phyloP scores from a whole-genome alignment of 2,113 vertebrate species.

The Otocyon megalotis region DNA sequence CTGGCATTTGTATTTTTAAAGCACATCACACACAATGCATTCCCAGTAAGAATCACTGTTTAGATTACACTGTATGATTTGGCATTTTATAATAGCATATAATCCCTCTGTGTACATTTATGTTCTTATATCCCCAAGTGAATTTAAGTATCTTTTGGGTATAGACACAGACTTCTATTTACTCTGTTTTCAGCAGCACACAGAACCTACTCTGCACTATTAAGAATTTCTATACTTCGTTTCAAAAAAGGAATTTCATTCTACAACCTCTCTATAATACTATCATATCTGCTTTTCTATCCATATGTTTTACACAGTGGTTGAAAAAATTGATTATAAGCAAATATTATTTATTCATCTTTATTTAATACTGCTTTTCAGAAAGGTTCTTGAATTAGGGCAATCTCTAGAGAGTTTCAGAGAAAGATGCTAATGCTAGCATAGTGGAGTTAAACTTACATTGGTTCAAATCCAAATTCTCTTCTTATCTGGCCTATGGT shows the following conservation, averaged over 20 bases:
- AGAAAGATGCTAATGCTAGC: neutral
- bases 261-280: neutral
- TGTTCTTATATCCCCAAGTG: neutral
- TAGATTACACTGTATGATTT: neutral
- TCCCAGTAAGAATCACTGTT: neutral
- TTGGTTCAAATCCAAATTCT: conserved; percentile 27
- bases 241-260: conserved; percentile 31
- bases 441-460: neutral
- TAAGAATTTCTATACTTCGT: conserved; percentile 1
- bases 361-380: conserved; percentile 40
- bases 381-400: neutral
- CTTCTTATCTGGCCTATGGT: neutral
- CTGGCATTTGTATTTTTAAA: conserved; percentile 12
- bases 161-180: neutral
- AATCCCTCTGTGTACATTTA: neutral
- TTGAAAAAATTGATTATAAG: neutral
- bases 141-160: neutral
- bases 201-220: neutral
- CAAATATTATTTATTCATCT: neutral
- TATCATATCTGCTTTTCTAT: neutral
- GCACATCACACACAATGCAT: neutral
- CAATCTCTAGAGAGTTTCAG: neutral
- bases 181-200: neutral
- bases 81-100: neutral
- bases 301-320: neutral